phyloP scores from a whole-genome alignment of 2,888 invertebrate genomes.

The Microctonus aethiopoides region DNA sequence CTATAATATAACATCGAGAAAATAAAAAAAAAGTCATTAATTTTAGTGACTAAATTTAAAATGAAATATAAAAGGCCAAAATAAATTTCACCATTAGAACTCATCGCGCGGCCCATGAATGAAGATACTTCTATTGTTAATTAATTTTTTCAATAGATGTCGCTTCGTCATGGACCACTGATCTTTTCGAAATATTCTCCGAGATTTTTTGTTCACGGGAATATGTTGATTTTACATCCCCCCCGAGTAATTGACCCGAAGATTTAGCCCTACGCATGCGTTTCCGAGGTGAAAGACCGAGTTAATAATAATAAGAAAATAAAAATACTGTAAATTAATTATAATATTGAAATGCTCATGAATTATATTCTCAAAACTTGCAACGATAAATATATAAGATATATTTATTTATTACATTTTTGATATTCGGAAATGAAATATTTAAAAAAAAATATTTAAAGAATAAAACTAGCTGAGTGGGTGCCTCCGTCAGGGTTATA shows the following conservation, averaged over 20 bases:
- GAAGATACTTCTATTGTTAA: slow-evolving; percentile 39
- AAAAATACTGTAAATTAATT: not conserved
- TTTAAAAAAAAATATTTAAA: not conserved
- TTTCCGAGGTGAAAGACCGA: slow-evolving; percentile 58
- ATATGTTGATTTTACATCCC: slow-evolving; percentile 57
- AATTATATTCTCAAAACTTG: not conserved
- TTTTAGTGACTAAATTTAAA: too few relatives aligned
- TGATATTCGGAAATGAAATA: too few relatives aligned
- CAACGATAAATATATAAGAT: not conserved
- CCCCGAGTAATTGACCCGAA: slow-evolving; percentile 44
- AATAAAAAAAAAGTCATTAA: too few relatives aligned
- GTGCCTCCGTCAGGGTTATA: slow-evolving; percentile 65
- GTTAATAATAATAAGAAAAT: slow-evolving; percentile 33
- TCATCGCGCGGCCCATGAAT: slow-evolving; percentile 53
- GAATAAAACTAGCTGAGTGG: slow-evolving; percentile 54
- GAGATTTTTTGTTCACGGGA: slow-evolving; percentile 55
- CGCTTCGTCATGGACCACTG: slow-evolving; percentile 52
- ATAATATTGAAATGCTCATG: not conserved
- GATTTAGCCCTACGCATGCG: slow-evolving; percentile 56
- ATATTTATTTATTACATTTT: too few relatives aligned
- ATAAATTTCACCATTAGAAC: slow-evolving; percentile 35
- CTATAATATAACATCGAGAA: too few relatives aligned
- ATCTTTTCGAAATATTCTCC: slow-evolving; percentile 65
- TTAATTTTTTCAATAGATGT: slow-evolving; percentile 21
- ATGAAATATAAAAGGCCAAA: not conserved